phyloP scores from a whole-genome alignment of 2,113 vertebrate genomes.

The Pteruthius melanotis region DNA sequence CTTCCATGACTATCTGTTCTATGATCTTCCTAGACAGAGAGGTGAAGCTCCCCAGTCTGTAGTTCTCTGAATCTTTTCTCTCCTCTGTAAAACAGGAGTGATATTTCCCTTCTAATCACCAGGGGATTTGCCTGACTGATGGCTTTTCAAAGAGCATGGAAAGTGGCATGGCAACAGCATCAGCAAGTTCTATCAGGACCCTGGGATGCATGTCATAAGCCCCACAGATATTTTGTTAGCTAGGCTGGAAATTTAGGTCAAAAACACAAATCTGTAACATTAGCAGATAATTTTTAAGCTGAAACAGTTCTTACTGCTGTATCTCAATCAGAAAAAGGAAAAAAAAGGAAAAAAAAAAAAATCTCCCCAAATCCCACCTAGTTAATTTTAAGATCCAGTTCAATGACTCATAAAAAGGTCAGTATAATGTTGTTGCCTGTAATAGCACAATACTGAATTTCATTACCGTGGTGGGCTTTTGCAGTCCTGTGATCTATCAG shows the following conservation, averaged over 20 bases:
- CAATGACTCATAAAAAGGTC: not conserved
- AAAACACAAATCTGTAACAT: not conserved
- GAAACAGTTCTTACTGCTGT: not conserved
- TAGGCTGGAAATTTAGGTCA: not conserved
- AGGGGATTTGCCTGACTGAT: not conserved
- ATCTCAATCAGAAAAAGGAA: not conserved
- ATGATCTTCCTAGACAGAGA: too few relatives aligned
- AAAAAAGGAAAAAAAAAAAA: too few relatives aligned
- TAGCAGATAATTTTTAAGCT: not conserved
- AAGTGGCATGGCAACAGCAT: not conserved
- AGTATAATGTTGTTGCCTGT: not conserved
- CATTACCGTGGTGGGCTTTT: not conserved
- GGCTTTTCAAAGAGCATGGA: not conserved
- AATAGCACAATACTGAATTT: not conserved
- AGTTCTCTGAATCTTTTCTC: not conserved
- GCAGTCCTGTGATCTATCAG: not conserved
- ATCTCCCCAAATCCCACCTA: not conserved
- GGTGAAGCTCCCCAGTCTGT: not conserved
- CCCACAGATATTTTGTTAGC: not conserved
- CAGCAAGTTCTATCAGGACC: not conserved
- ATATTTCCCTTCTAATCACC: not conserved
- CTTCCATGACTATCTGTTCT: not conserved
- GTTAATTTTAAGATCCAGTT: slow-evolving; percentile 13
- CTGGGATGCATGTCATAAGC: not conserved
- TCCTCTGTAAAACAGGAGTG: not conserved